A percentile compares a stretch with the other conserved stretches of the same genome.
Conservation (phyloP, 2,113 vertebrate species). For the Morone saxatilis region DNA sequence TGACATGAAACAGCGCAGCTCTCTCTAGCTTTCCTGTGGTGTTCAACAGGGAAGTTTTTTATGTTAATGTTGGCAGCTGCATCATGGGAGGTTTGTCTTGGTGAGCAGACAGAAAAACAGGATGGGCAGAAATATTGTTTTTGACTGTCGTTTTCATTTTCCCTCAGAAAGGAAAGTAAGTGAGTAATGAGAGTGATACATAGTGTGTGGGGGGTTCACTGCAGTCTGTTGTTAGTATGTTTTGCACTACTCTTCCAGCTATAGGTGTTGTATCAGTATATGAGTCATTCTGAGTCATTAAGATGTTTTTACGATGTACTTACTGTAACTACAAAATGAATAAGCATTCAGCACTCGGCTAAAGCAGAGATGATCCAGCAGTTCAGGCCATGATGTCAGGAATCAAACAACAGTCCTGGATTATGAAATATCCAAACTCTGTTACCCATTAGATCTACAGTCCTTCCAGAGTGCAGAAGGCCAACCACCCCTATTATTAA, state of each 20-base stretch:
- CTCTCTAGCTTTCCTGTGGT: slow-evolving; percentile 13
- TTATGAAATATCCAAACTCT: not conserved
- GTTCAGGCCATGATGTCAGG: slow-evolving; percentile 1
- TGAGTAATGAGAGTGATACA: not conserved
- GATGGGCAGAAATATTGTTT: slow-evolving; percentile 55
- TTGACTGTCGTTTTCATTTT: slow-evolving; percentile 31
- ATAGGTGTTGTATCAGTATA: not conserved
- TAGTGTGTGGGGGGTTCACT: not conserved
- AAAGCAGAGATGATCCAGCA: not conserved
- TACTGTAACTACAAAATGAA: not conserved
- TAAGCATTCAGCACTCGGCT: not conserved
- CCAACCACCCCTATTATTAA: not conserved
- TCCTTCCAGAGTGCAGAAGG: not conserved
- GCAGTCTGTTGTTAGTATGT: not conserved
- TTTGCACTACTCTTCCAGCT: not conserved
- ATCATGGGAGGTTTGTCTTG: slow-evolving; percentile 43
- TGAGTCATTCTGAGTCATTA: not conserved
- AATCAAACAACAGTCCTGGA: not conserved
- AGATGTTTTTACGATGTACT: not conserved
- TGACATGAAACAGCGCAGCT: not conserved
- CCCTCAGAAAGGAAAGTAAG: not conserved
- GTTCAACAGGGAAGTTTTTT: slow-evolving; percentile 9
- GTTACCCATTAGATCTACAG: not conserved
- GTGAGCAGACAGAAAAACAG: slow-evolving; percentile 60
- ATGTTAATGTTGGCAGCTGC: slow-evolving; percentile 50